phyloP scores from a whole-genome alignment of 2,113 vertebrate species.

The Eurystomus gularis region DNA sequence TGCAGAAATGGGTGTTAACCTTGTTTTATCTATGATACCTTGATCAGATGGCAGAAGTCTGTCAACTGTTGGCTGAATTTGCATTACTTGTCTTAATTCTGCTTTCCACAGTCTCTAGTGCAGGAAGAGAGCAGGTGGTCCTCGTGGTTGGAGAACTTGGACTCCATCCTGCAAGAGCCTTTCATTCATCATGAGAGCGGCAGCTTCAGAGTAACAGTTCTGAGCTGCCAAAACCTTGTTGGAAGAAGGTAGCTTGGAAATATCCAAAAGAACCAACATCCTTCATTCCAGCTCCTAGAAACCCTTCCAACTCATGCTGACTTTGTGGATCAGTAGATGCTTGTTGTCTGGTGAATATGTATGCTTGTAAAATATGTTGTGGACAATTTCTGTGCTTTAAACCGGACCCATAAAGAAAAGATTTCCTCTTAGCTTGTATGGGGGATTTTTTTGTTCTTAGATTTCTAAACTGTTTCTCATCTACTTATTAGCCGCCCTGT shows the following conservation, averaged over 20 bases:
- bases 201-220: constrained; percentile 6
- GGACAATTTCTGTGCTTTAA: neutral
- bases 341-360: neutral
- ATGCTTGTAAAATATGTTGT: neutral
- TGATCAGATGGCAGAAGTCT: neutral
- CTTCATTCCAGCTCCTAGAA: neutral
- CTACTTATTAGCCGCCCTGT: neutral
- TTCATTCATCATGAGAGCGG: constrained; percentile 17
- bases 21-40: neutral
- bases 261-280: neutral
- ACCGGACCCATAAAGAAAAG: neutral
- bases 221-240: constrained; percentile 39
- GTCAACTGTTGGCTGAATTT: neutral
- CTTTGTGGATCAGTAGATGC: neutral
- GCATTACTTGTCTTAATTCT: neutral
- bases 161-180: constrained; percentile 7
- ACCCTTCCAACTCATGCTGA: neutral
- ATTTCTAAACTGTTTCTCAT: neutral
- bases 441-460: neutral
- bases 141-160: neutral
- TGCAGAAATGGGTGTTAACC: neutral
- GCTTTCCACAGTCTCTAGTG: neutral
- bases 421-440: neutral
- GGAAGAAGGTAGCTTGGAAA: constrained; percentile 12
- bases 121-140: constrained; percentile 36